A percentile compares a stretch with the other conserved stretches of the same genome.
These are phyloP conservation scores for Eucera pruinosa DNA, from an alignment of 2,888 invertebrate genomes.

Conservation along the genomic window DNA sequence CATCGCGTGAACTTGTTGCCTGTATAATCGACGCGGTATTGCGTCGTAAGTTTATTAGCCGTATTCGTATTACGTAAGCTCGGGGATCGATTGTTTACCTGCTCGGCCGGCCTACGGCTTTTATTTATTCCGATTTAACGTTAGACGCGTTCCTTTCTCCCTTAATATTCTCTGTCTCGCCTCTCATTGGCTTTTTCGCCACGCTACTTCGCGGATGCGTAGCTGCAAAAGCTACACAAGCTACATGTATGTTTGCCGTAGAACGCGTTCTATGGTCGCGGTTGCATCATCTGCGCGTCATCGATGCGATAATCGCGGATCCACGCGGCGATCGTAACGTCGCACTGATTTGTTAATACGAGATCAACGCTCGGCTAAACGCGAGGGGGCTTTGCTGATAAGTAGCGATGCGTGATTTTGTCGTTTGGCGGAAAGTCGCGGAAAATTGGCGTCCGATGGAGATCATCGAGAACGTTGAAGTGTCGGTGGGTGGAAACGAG, in stretches of 20 bases:
- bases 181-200: too few species aligned
- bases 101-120: too few species aligned
- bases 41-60: slow-evolving; percentile 57
- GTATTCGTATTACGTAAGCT: slow-evolving; percentile 55
- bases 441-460: too few species aligned
- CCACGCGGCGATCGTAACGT: background rate
- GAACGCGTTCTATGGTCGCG: background rate
- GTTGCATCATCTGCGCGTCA: slow-evolving; percentile 25
- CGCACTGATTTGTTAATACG: background rate
- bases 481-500: too few species aligned
- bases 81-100: slow-evolving; percentile 40
- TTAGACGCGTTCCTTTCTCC: too few species aligned
- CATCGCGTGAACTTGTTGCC: slow-evolving; percentile 58
- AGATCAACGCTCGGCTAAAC: background rate
- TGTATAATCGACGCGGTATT: slow-evolving; percentile 40
- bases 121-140: background rate
- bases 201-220: too few species aligned
- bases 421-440: too few species aligned
- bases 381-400: too few species aligned
- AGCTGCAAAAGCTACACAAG: too few species aligned
- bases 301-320: slow-evolving; percentile 11
- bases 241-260: background rate
- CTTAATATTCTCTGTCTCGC: too few species aligned
- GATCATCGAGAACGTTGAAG: too few species aligned
- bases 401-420: too few species aligned